Evolutionary conservation across 2,888 invertebrate species (phyloP).

Genomic region (Diaphora mendica): DNA sequence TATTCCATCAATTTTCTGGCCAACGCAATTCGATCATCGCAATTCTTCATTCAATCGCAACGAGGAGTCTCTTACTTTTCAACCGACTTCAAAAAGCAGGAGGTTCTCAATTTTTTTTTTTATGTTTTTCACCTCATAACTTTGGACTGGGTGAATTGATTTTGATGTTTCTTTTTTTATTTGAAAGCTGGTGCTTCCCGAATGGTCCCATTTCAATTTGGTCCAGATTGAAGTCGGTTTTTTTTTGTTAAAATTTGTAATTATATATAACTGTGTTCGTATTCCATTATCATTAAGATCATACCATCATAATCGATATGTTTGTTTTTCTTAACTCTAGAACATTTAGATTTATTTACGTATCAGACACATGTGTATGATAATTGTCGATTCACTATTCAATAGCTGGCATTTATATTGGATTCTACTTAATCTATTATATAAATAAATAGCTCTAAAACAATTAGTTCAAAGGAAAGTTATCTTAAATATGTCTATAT

Average conservation of each 20-base stretch:
- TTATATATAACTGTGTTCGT: too few species aligned
- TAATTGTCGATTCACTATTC: conserved; percentile 3
- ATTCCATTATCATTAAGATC: neutral
- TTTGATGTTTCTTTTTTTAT: too few species aligned
- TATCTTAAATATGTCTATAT: neutral
- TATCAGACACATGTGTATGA: neutral
- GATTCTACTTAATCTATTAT: neutral
- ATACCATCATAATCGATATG: neutral
- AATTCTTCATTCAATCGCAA: neutral
- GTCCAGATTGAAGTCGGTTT: too few species aligned
- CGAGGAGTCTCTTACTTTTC: neutral
- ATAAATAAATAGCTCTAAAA: neutral
- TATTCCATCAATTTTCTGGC: neutral
- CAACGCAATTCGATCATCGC: neutral
- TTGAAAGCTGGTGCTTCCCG: too few species aligned
- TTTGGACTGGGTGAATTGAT: too few species aligned
- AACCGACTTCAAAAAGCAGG: too few species aligned
- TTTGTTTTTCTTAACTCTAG: neutral
- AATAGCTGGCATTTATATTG: neutral
- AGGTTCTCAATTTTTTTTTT: too few species aligned
- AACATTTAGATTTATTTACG: neutral
- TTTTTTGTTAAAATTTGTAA: too few species aligned
- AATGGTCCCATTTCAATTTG: too few species aligned
- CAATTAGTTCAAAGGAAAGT: neutral
- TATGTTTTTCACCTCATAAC: too few species aligned